Percentiles rank a stretch among this genome's conserved stretches.
Evolutionary conservation across 2,113 vertebrate species (phyloP).

Genomic region (Sciurus niger): DNA sequence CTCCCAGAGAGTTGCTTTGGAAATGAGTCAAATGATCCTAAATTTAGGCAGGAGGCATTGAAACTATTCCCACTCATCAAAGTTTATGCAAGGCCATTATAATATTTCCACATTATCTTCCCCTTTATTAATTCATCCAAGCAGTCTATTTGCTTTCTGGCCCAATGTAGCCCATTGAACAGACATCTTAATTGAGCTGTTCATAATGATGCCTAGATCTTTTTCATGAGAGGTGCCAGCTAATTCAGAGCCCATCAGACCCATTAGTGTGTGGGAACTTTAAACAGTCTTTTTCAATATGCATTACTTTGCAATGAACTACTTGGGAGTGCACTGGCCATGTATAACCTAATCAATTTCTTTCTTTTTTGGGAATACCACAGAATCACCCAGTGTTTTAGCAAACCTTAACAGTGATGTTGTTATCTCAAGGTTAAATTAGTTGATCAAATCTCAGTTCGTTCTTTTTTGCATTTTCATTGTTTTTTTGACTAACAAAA

Average conservation of each 20-base stretch:
- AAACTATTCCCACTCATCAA: conserved; percentile 61
- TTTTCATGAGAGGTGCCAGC: conserved; percentile 64
- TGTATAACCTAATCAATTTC: conserved; percentile 1
- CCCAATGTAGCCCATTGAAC: conserved; percentile 51
- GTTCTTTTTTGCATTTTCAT: conserved; percentile 52
- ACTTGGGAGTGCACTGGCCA: background rate
- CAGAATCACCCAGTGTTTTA: background rate
- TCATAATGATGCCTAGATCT: conserved; percentile 56
- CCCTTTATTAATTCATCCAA: conserved; percentile 78
- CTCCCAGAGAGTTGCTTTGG: conserved; percentile 66
- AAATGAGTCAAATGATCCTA: conserved; percentile 69
- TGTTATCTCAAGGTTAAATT: background rate
- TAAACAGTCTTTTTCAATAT: conserved; percentile 69
- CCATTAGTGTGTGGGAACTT: conserved; percentile 70
- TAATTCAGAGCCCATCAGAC: conserved; percentile 72
- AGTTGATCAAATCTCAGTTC: background rate
- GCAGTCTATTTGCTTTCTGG: conserved; percentile 74
- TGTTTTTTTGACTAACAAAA: background rate
- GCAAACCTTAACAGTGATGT: background rate
- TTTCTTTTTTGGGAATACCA: conserved; percentile 7
- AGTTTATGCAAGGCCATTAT: conserved; percentile 64
- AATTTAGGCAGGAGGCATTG: conserved; percentile 60
- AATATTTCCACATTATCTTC: conserved; percentile 70
- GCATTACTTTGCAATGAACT: conserved; percentile 65
- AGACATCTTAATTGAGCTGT: conserved; percentile 77